Evolutionary conservation across 2,888 invertebrate species (phyloP), one percentile per base, ranked within the genome.

Genomic region (Punctoribates punctum): DNA sequence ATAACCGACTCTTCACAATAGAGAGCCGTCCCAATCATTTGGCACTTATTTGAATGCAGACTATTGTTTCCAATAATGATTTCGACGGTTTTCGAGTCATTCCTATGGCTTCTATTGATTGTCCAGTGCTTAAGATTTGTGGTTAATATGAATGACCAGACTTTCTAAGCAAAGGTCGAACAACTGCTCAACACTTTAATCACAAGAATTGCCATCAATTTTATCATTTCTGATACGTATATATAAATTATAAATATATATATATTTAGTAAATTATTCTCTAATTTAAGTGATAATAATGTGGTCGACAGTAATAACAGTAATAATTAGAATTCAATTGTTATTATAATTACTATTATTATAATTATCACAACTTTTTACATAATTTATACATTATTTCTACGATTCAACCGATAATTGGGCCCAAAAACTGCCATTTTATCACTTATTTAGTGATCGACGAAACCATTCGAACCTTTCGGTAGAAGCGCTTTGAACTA

Each of bases 341-440:
- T 20, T 34, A 27, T 34, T 34, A 27, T 29, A 67, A 27, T 29
- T 67, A 6, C 1, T 20, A n/a, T 27, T 29, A 27, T 29, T 25
- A 42, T 9, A 6, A 23, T 34, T 34, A 34, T 34, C 8, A 70
- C 20, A 17, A 72, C 25, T 23, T 48, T 72, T 72, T 38, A 20
- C 17, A 72, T 72, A 11, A 72, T 72, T 72, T 72, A 17, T 72
- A 72, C 72, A 72, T 65, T 42, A 42, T 70, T 70, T 70, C n/a
- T 70, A 65, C 65, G 13, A 17, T 42, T 13, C 13, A 67, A 38
- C 34, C n/a, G n/a, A 48, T 11, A 46, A 48, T 46, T 72, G 46
- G 72, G 48, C 72, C 72, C 72, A 72, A 72, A 72, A 48, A 60
- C 72, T 72, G 72, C 72, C 72, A 72, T 72, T 72, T 72, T 48